phyloP scores from a whole-genome alignment of 2,888 invertebrate genomes.

The Melipona beecheii region DNA sequence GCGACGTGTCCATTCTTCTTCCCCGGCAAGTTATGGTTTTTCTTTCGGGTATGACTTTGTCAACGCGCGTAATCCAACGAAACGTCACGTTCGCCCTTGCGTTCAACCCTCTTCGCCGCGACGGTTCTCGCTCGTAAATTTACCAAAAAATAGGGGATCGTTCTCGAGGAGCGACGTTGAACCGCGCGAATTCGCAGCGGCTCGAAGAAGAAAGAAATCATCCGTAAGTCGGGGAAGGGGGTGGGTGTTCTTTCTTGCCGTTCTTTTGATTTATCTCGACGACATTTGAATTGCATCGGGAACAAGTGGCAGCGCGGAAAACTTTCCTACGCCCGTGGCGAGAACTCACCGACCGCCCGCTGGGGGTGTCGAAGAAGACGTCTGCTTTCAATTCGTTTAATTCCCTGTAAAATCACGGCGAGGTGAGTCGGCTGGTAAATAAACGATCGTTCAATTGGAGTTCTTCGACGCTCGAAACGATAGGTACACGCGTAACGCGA shows the following conservation, averaged over 20 bases:
- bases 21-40: constrained; percentile 28
- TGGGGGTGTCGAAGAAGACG: no score
- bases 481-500: background rate
- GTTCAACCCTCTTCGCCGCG: no score
- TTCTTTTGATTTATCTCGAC: constrained; percentile 27
- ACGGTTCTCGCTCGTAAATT: constrained; percentile 29
- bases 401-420: constrained; percentile 4
- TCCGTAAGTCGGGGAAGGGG: background rate
- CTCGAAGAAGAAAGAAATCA: constrained; percentile 10
- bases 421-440: background rate
- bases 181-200: background rate
- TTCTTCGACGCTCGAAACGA: background rate
- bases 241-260: background rate
- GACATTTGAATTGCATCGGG: constrained; percentile 11
- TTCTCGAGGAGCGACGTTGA: constrained; percentile 19
- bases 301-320: background rate
- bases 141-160: constrained; percentile 11
- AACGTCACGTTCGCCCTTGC: constrained; percentile 19
- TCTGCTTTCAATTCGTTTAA: constrained; percentile 25
- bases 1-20: constrained; percentile 11
- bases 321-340: constrained; percentile 8
- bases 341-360: no score
- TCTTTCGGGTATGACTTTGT: constrained; percentile 35
- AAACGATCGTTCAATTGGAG: background rate
- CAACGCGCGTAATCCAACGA: constrained; percentile 49